Evolutionary conservation across 2,113 vertebrate species (phyloP), one percentile per base, ranked within the genome.

Genomic region (Coturnix japonica): DNA sequence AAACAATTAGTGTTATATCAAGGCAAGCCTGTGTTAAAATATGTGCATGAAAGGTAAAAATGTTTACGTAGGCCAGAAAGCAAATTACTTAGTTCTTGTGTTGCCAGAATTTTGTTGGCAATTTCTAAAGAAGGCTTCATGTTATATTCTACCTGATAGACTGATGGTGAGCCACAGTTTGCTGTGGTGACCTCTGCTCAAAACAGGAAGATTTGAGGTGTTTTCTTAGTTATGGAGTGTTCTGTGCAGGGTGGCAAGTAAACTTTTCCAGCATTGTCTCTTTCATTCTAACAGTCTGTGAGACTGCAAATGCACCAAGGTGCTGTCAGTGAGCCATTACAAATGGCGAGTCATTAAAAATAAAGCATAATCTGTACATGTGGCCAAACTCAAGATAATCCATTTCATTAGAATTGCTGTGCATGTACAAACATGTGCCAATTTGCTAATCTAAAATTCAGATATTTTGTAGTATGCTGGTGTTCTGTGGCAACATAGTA

Each of bases 81-180:
- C 12, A 10, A 11, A 7, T 30, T 70, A 9, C 1, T 33, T 25
- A 11, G 41, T 46, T 77, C 35, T 43, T 73, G 9, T 37, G 12
- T 63, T 61, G 31, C 6, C 81, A 22, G 31, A 39, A 7, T 64
- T 84, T 44, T 78, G 31, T 73, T 78, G 35, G 11, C 13, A 12
- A 13, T 86, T 69, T 91, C 30, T 9, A 8, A 75, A 71, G 25
- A 81, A 81, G 5, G 66, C 13, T 67, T 65, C 18, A n/a, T 43
- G 84, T 91, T 78, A 20, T 59, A 53, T 69, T 66, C 47, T 46
- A 7, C 14, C 3, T 51, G 21, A 9, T 44, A 43, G 54, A 41
- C 33, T 81, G 19, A 2, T 67, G 56, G 11, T 37, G 37, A 16
- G 5, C 51, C 0, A 0, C 1, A 1, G 26, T 81, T 84, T 61